phyloP scores from a whole-genome alignment of 2,113 vertebrate species.

The Cervus canadensis region DNA sequence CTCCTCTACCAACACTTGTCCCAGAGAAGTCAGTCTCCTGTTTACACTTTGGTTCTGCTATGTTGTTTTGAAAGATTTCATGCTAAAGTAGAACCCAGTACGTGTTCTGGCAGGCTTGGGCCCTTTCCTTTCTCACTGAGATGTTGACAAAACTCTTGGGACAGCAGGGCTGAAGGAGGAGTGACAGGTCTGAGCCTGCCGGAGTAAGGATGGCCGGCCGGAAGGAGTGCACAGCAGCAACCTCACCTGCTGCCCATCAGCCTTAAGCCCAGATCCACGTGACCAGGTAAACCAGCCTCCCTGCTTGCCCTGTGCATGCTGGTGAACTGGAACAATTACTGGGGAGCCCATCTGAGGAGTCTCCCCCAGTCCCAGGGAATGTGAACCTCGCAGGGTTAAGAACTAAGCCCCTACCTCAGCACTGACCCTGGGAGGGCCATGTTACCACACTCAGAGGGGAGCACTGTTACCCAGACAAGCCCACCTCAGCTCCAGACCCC shows the following conservation, averaged over 20 bases:
- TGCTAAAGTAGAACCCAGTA: neutral
- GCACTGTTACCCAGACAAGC: neutral
- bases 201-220: rapidly evolving
- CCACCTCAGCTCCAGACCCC: neutral
- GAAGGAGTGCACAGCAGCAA: neutral
- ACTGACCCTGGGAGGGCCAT: neutral
- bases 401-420: neutral
- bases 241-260: neutral
- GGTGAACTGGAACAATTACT: neutral
- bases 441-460: neutral
- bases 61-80: neutral
- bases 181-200: neutral
- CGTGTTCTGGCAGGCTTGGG: neutral
- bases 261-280: neutral
- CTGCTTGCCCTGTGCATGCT: neutral
- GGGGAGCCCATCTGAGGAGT: neutral
- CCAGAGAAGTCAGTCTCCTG: neutral
- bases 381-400: neutral
- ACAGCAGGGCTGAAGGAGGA: neutral
- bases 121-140: neutral
- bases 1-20: neutral
- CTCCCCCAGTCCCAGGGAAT: neutral
- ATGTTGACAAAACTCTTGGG: neutral
- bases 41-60: neutral
- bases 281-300: neutral